Evolutionary conservation across 2,113 vertebrate genomes (phyloP).

Genomic region (Suricata suricatta): DNA sequence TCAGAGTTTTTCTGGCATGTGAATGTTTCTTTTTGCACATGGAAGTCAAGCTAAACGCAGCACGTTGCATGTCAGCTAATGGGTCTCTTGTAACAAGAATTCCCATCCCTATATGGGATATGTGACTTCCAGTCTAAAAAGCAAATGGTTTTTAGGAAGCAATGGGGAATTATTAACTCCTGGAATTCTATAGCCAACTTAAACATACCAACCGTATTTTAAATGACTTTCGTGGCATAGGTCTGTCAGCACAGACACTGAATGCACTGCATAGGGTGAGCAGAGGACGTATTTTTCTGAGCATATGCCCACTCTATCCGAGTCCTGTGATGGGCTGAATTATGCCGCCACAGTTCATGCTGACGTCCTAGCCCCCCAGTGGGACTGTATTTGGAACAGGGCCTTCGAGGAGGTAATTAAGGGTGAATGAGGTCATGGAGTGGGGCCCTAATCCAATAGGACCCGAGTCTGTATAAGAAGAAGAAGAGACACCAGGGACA

Average conservation of each 20-base stretch:
- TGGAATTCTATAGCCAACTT: no score
- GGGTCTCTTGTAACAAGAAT: rapidly evolving
- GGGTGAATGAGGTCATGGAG: background rate
- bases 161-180: background rate
- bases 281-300: no score
- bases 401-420: background rate
- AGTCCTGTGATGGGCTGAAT: background rate
- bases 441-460: background rate
- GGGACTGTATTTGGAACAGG: background rate
- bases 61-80: background rate
- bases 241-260: no score
- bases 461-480: background rate
- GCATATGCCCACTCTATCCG: rapidly evolving
- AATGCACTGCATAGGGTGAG: no score
- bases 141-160: background rate
- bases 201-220: background rate
- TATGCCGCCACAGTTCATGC: background rate
- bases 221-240: background rate
- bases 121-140: background rate
- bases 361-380: background rate
- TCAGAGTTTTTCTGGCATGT: no score
- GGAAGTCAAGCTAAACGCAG: background rate
- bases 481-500: background rate
- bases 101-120: background rate
- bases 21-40: background rate